A percentile compares a stretch with the other conserved stretches of the same genome.
Evolutionary conservation across 2,113 vertebrate species (phyloP).

Genomic region (Leptosomus discolor): DNA sequence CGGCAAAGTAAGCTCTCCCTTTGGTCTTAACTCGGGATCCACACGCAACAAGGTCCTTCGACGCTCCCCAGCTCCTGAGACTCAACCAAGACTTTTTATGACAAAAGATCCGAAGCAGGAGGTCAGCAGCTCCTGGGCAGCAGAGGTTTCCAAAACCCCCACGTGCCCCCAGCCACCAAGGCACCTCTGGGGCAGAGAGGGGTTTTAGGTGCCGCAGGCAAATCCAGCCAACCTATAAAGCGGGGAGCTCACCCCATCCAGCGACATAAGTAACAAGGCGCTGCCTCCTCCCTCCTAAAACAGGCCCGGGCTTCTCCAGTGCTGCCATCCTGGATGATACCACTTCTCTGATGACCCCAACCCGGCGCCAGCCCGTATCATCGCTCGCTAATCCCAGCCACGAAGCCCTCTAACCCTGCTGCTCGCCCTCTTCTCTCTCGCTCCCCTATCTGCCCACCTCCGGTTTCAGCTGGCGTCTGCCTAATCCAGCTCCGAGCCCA

Average conservation of each 20-base stretch:
- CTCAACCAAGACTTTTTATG: not conserved
- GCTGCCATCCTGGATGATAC: not conserved
- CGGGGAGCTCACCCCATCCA: not conserved
- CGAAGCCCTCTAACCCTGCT: not conserved
- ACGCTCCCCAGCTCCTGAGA: not conserved
- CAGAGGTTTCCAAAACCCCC: not conserved
- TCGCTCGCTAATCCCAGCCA: not conserved
- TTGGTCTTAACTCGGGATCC: not conserved
- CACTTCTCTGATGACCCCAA: fast-evolving
- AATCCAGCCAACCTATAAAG: not conserved
- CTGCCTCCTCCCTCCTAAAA: not conserved
- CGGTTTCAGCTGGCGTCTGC: not conserved
- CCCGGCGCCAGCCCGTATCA: not conserved
- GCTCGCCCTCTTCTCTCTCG: not conserved
- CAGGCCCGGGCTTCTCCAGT: fast-evolving
- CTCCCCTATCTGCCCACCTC: not conserved
- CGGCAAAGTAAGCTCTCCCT: not conserved
- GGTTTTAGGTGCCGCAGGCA: not conserved
- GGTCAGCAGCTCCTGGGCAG: not conserved
- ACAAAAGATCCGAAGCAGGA: not conserved
- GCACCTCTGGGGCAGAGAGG: not conserved
- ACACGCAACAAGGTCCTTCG: not conserved
- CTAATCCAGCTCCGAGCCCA: not conserved
- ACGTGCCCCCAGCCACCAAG: not conserved
- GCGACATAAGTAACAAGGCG: fast-evolving